Percentiles rank a stretch among this genome's conserved stretches.
phyloP scores from a whole-genome alignment of 2,113 vertebrate genomes.

The Passer domesticus region DNA sequence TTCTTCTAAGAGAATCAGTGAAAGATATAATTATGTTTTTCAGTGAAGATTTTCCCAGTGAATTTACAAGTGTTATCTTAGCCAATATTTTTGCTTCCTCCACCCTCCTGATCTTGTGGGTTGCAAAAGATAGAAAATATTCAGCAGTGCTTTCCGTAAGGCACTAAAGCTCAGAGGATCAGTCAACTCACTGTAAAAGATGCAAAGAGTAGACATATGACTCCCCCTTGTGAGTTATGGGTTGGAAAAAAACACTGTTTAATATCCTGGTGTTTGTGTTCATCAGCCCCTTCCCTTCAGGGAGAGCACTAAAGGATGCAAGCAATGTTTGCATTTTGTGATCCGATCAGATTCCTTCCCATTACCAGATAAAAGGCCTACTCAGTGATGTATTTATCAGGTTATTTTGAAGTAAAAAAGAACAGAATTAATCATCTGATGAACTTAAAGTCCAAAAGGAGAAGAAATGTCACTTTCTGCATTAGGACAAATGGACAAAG shows the following conservation, averaged over 20 bases:
- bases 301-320: not conserved
- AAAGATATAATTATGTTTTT: not conserved
- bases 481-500: not conserved
- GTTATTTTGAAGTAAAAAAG: not conserved
- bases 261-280: not conserved
- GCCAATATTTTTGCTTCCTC: not conserved
- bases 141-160: not conserved
- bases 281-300: not conserved
- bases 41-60: not conserved
- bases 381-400: not conserved
- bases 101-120: not conserved
- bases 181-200: not conserved
- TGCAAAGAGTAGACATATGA: slow-evolving; percentile 41
- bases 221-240: slow-evolving; percentile 51
- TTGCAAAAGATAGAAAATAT: not conserved
- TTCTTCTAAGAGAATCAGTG: not conserved
- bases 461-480: not conserved
- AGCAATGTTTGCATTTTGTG: not conserved
- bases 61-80: not conserved
- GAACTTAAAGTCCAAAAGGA: not conserved
- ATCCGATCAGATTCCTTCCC: slow-evolving; percentile 6
- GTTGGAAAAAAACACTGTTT: slow-evolving; percentile 11
- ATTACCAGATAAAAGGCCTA: not conserved
- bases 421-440: not conserved
- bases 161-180: not conserved